Evolutionary conservation across 1,140 invertebrate species (phyloP), one percentile per base, ranked within the genome.

Genomic region (Druon quercuslanigerum): DNA sequence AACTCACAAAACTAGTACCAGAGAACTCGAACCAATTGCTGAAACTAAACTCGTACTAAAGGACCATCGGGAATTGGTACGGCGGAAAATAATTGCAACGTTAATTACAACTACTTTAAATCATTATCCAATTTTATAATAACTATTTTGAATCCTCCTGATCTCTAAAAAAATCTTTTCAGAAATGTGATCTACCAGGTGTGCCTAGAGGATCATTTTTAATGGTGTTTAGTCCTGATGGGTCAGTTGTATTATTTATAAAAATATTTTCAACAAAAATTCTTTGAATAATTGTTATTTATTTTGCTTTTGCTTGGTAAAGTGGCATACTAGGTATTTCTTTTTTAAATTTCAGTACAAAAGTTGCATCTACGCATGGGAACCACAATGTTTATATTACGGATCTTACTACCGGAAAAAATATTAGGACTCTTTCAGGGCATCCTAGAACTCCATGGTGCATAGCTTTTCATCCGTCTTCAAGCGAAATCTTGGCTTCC

Each of bases 361-460:
- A 95, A 91, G 94, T 98, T 50, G 97, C 97, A 57, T 98, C 96
- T 7, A 96, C 96, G 1, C 97, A 98, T 92, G 96, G 97, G 40
- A 97, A 98, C 90, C 97, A 98, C 86, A 96, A 96, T 88, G 95
- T 98, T n/a, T 97, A 97, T 88, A 95, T 98, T 14, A 96, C 95
- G 66, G 96, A 98, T 85, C 88, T 97, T 33, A 93, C 93, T 50
- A 97, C 93, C 82, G 96, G 96, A 0, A 95, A 96, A 87, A 95
- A 96, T 88, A 93, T 97, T 19, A 94, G 94, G 82, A 96, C 95
- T 50, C 88, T 98, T 50, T 93, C 93, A 66, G 97, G 97, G 11
- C 97, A 98, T 91, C 96, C 96, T 33, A 92, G 97, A n/a, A 97
- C 96, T 60, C 97, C 97, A 5, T 98, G 97, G 97, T 97, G 96